Conservation (phyloP, 2,797 vertebrate genomes). For the Propithecus perrieri region DNA sequence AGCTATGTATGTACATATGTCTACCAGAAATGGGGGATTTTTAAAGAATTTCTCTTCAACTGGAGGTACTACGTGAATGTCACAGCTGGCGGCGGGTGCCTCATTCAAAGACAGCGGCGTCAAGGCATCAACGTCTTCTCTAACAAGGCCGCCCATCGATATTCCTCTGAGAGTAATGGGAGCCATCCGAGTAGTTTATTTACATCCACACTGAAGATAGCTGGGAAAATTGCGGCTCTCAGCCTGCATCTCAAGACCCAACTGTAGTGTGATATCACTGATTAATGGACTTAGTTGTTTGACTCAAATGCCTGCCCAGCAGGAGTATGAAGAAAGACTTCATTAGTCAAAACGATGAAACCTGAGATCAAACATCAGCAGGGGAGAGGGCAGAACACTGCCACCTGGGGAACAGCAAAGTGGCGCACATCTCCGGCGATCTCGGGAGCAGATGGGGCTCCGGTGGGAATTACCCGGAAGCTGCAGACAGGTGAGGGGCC, state of each 20-base stretch:
- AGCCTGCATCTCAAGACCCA: not conserved
- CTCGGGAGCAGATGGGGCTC: fast-evolving
- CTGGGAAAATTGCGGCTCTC: not conserved
- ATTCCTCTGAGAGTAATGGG: not conserved
- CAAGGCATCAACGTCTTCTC: fast-evolving
- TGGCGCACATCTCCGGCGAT: fast-evolving
- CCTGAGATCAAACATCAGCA: not conserved
- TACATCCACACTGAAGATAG: not conserved
- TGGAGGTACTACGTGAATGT: fast-evolving
- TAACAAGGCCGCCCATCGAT: fast-evolving
- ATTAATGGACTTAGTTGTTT: not conserved
- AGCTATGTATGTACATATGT: fast-evolving
- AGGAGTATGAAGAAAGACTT: not conserved
- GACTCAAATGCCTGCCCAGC: not conserved
- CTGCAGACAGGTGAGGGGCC: not conserved
- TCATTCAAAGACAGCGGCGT: fast-evolving
- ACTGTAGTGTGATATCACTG: not conserved
- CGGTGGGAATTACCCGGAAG: not conserved
- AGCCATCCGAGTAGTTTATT: no score
- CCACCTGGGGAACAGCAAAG: fast-evolving
- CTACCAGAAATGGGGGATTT: not conserved
- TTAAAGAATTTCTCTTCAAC: not conserved
- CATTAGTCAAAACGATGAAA: not conserved
- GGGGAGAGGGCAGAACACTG: not conserved
- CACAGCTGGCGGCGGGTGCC: fast-evolving